These are phyloP conservation scores for Poeciliopsis retropinna DNA, from an alignment of 2,113 vertebrate genomes.

Conservation along the genomic window DNA sequence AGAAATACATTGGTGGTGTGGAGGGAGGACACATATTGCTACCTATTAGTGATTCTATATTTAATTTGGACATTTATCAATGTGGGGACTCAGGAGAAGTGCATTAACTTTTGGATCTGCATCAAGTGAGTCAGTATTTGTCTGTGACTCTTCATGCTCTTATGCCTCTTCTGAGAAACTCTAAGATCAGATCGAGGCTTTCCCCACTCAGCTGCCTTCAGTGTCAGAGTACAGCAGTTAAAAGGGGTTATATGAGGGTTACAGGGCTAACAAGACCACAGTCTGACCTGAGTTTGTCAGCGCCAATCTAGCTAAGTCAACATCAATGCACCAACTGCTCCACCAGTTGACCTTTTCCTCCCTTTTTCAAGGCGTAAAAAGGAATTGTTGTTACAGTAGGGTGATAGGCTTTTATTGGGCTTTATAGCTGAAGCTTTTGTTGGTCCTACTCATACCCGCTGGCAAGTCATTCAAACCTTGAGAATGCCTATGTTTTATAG, in stretches of 20 bases:
- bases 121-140: constrained; percentile 7
- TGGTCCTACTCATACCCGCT: constrained; percentile 79
- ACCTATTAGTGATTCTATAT: constrained; percentile 14
- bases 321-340: constrained; percentile 76
- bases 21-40: not conserved
- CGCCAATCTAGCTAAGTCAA: constrained; percentile 78
- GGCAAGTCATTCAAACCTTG: constrained; percentile 78
- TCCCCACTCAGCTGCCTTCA: constrained; percentile 39
- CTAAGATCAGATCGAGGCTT: constrained; percentile 26
- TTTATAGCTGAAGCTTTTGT: constrained; percentile 80
- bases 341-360: constrained; percentile 78
- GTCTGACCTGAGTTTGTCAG: constrained; percentile 76
- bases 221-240: constrained; percentile 66
- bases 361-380: constrained; percentile 71
- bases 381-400: constrained; percentile 81
- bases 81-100: not conserved
- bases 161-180: constrained; percentile 43
- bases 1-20: no score
- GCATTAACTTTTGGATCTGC: constrained; percentile 19
- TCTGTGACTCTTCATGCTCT: not conserved
- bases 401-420: constrained; percentile 80
- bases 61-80: constrained; percentile 3
- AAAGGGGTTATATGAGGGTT: constrained; percentile 77
- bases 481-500: constrained; percentile 78
- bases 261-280: constrained; percentile 69